These are phyloP conservation scores for Papilio xuthus DNA, from an alignment of 1,140 invertebrate species.

Conservation along the genomic window DNA sequence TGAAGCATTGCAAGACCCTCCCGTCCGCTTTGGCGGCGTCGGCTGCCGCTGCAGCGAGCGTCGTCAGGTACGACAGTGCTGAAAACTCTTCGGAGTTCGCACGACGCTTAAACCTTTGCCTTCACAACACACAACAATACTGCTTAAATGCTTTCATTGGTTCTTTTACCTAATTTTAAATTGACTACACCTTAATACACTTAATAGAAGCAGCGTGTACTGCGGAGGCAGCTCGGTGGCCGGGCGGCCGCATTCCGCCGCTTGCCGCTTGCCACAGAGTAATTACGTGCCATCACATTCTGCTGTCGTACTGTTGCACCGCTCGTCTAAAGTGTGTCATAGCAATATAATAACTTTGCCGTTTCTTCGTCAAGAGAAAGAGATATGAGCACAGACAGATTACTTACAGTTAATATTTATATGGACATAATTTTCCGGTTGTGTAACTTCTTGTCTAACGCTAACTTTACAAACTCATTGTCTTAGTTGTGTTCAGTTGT, in stretches of 20 bases:
- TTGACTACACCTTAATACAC: background rate
- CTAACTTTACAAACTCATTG: too few species aligned
- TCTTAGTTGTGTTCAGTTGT: too few species aligned
- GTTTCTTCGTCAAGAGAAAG: background rate
- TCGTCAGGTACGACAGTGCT: slow-evolving; percentile 60
- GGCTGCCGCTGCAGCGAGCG: slow-evolving; percentile 54
- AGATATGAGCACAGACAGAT: background rate
- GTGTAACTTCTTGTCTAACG: background rate
- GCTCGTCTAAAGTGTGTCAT: background rate
- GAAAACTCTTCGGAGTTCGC: too few species aligned
- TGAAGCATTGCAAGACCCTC: slow-evolving; percentile 73
- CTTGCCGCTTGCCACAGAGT: slow-evolving; percentile 33
- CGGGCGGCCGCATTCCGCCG: slow-evolving; percentile 42
- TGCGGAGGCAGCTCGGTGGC: slow-evolving; percentile 30
- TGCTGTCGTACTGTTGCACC: slow-evolving; percentile 21
- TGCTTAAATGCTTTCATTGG: too few species aligned
- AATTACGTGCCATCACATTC: slow-evolving; percentile 19
- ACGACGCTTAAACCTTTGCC: too few species aligned
- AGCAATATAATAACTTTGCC: background rate
- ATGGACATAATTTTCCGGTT: background rate
- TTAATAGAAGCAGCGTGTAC: slow-evolving; percentile 30
- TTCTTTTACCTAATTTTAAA: too few species aligned
- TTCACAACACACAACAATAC: too few species aligned
- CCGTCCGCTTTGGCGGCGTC: slow-evolving; percentile 59
- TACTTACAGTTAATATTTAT: background rate